phyloP scores from a whole-genome alignment of 2,888 invertebrate species.

The Amorpha juglandis region DNA sequence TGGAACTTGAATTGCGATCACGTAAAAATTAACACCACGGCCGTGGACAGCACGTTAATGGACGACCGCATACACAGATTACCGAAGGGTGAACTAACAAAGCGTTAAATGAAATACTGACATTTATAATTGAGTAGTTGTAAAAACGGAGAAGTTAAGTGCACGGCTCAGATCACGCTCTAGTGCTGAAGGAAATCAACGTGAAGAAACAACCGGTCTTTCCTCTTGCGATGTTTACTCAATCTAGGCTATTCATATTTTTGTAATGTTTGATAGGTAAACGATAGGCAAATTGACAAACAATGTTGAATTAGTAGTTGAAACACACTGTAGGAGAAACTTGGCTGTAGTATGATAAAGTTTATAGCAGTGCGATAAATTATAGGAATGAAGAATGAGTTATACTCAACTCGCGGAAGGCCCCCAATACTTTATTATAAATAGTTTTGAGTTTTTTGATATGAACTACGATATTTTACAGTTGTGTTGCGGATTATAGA shows the following conservation, averaged over 20 bases:
- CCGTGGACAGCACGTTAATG: constrained; percentile 52
- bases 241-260: constrained; percentile 20
- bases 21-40: constrained; percentile 63
- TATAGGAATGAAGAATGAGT: no score
- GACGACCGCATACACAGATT: background rate
- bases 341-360: no score
- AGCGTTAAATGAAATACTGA: background rate
- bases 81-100: background rate
- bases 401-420: no score
- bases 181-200: constrained; percentile 19
- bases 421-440: no score
- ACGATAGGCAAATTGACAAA: constrained; percentile 1
- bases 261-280: constrained; percentile 22
- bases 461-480: no score
- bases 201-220: constrained; percentile 21
- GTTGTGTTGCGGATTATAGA: no score
- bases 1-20: constrained; percentile 55
- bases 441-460: no score
- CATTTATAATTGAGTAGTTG: background rate
- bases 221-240: constrained; percentile 20
- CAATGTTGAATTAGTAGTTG: background rate
- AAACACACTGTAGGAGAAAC: background rate
- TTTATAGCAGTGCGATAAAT: background rate
- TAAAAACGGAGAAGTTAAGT: background rate
- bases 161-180: constrained; percentile 8